phyloP scores from a whole-genome alignment of 53 echinoderm and acorn worm genomes.

The Apostichopus leukothele region DNA sequence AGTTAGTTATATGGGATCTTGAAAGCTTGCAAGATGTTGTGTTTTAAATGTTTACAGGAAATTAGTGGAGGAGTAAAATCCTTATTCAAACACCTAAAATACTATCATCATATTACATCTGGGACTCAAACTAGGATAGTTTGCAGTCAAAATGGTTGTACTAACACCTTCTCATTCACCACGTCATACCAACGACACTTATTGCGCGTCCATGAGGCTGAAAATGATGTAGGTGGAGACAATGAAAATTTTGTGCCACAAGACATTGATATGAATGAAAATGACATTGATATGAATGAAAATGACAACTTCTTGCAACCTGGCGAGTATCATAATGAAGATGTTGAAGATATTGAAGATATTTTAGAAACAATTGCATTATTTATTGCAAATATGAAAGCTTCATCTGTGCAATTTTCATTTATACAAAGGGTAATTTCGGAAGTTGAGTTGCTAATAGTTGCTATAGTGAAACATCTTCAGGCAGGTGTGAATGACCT shows the following conservation, averaged over 20 bases:
- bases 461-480: background rate
- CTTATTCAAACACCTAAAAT: background rate
- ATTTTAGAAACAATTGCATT: background rate
- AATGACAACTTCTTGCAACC: background rate
- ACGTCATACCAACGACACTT: background rate
- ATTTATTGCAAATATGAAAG: constrained; percentile 34
- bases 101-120: background rate
- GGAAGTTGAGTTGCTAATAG: background rate
- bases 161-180: background rate
- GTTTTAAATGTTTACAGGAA: background rate
- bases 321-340: background rate
- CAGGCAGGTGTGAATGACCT: background rate
- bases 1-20: too few species aligned
- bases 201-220: background rate
- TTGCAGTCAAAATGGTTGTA: constrained; percentile 7
- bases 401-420: constrained; percentile 21
- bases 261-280: background rate
- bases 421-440: background rate
- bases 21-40: background rate
- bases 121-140: background rate
- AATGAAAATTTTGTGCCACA: background rate
- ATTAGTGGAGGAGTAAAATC: background rate
- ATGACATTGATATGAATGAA: too few species aligned
- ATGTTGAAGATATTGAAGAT: background rate
- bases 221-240: background rate